Conservation (phyloP, 1,140 invertebrate genomes). For the Pararge aegeria region DNA sequence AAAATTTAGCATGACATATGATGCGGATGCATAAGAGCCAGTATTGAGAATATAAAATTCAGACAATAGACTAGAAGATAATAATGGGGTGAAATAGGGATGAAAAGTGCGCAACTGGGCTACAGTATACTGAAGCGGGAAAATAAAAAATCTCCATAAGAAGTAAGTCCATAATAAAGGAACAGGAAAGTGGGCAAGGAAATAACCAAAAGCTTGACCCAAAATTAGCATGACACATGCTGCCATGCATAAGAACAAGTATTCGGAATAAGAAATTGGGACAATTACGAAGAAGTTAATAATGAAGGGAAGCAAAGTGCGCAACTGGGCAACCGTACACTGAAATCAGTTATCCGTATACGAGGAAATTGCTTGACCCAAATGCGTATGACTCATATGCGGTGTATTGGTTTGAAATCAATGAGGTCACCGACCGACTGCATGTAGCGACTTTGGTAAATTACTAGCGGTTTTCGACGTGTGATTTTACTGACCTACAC, state of each 20-base stretch:
- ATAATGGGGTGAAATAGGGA: no score
- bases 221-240: not conserved
- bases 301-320: not conserved
- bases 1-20: no score
- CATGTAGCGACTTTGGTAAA: not conserved
- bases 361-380: constrained; percentile 2
- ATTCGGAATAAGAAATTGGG: not conserved
- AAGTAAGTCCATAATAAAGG: not conserved
- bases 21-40: no score
- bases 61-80: no score
- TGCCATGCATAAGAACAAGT: not conserved
- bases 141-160: no score
- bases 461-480: not conserved
- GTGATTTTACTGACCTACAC: not conserved
- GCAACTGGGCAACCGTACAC: not conserved
- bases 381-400: constrained; percentile 2
- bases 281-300: not conserved
- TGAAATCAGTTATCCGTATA: not conserved
- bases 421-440: not conserved
- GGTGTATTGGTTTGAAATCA: not conserved
- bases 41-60: no score
- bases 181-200: not conserved
- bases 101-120: no score
- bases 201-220: not conserved
- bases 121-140: no score